Percentiles rank a stretch among this genome's conserved stretches.
Conservation (phyloP, 2,797 vertebrate genomes). For the Meriones psammophilus region DNA sequence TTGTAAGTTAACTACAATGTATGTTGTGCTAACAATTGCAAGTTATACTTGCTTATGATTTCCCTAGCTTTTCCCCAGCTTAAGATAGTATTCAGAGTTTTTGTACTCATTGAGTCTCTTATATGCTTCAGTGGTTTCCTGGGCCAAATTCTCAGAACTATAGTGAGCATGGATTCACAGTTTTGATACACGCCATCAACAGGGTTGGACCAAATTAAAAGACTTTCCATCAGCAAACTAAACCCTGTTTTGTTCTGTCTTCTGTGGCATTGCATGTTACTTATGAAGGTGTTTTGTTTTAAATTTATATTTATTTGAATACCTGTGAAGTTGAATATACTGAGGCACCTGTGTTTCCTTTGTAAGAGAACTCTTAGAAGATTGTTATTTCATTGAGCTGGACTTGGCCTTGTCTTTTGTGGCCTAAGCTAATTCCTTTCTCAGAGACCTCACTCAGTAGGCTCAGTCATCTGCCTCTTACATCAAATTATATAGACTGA, state of each 20-base stretch:
- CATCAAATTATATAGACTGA: background rate
- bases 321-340: background rate
- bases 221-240: background rate
- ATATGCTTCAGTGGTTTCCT: conserved; percentile 39
- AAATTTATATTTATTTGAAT: conserved; percentile 47
- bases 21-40: background rate
- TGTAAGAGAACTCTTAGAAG: conserved; percentile 25
- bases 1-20: background rate
- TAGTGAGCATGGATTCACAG: conserved; percentile 13
- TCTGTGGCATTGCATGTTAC: background rate
- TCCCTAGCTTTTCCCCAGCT: background rate
- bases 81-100: background rate
- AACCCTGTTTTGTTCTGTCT: background rate
- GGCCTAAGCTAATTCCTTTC: background rate
- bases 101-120: conserved; percentile 16
- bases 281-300: conserved; percentile 31
- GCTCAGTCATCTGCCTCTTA: background rate
- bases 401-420: background rate
- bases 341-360: conserved; percentile 36
- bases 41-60: background rate
- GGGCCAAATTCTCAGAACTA: conserved; percentile 40
- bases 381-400: background rate
- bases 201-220: conserved; percentile 25
- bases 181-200: conserved; percentile 17
- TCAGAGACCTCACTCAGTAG: background rate